These are phyloP conservation scores for Pocillopora damicornis DNA, from an alignment of 64 coral and sea anemone species.

Conservation along the genomic window DNA sequence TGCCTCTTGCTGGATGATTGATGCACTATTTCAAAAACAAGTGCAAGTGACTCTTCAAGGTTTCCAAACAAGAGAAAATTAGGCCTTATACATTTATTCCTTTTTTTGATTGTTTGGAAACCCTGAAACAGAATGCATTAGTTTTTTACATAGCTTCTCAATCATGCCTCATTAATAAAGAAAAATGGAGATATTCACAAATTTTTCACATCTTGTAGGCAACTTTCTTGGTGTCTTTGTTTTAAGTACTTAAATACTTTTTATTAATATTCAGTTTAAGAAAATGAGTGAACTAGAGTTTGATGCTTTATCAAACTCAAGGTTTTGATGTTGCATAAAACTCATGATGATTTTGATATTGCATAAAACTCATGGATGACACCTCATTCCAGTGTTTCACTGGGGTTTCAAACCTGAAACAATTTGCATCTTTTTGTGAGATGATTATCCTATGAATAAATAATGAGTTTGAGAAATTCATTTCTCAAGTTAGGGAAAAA, in stretches of 20 bases:
- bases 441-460: not conserved
- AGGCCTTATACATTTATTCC: no score
- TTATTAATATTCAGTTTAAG: slow-evolving; percentile 38
- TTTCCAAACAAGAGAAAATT: no score
- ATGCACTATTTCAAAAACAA: no score
- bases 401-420: slow-evolving; percentile 18
- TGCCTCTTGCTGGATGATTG: no score
- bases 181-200: no score
- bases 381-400: slow-evolving; percentile 18
- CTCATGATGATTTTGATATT: not conserved
- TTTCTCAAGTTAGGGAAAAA: no score
- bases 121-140: no score
- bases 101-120: no score
- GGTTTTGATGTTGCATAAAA: not conserved
- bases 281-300: slow-evolving; percentile 9
- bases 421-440: slow-evolving; percentile 6
- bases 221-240: slow-evolving; percentile 16
- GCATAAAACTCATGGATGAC: not conserved
- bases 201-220: no score
- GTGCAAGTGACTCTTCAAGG: no score
- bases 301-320: slow-evolving; percentile 1
- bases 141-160: no score
- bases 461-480: not conserved
- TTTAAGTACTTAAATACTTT: slow-evolving; percentile 38
- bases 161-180: no score